Base-by-base conservation (phyloP, 2,113 vertebrate species). In the Columbina picui region DNA sequence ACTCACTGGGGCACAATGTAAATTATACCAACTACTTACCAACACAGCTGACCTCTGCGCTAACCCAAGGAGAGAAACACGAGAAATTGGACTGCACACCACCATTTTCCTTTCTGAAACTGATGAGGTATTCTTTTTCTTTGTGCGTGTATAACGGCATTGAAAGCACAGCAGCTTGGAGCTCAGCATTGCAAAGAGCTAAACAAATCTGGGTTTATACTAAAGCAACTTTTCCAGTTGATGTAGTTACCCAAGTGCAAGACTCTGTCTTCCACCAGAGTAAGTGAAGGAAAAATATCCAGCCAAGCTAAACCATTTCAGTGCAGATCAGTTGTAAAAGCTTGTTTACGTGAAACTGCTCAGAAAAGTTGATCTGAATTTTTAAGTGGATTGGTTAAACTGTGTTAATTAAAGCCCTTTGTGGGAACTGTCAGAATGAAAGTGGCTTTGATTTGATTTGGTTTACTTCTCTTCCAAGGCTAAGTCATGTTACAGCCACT, bases 361-460 rank as follows among this genome's bases (percentile, higher is more conserved):
- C 60, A 52, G 90, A 94, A 95, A 95, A 90, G 95, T 90, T 95
- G 87, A 96, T 94, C 84, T 75, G 69, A 89, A 94, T 89, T 94
- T 94, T 87, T 92, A 92, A 97, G 52, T 81, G 57, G 87, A 96
- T 95, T 93, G 92, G 89, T 90, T 82, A 92, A 94, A 94, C 76
- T 81, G 71, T 86, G 78, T 93, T 95, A 92, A 97, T 97, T 94
- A 93, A 92, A 95, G 71, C 55, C 83, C 68, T 90, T 86, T 92
- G 83, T 94, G 89, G 41, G 34, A 90, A 87, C 86, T 78, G 76
- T 89, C 91, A 89, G 59, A 93, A 93, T 86, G 86, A 84, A 80
- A 95, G 80, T 70, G 64, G 63, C 50, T 95, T 90, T 95, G 86
- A 95, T 90, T 95, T 97, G 71, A 96, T 96, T 95, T 93, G 88